These are phyloP conservation scores for Eupsittula cactorum DNA, from an alignment of 2,113 vertebrate genomes.

Conservation along the genomic window DNA sequence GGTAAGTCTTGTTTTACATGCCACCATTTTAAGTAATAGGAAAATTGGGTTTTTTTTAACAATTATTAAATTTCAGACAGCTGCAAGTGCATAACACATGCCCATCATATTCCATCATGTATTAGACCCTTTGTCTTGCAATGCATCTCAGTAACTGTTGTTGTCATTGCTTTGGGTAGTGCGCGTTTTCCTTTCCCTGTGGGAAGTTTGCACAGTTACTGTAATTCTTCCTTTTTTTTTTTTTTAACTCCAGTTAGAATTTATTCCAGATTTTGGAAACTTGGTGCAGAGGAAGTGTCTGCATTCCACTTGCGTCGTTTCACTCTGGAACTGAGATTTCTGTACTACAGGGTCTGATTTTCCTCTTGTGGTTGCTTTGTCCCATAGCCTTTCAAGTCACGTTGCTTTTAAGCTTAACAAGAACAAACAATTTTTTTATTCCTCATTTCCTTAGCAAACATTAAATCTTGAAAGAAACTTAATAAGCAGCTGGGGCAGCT, in stretches of 20 bases:
- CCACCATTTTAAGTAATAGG: conserved; percentile 8
- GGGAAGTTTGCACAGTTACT: not conserved
- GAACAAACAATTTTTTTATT: not conserved
- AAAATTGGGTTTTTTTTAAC: not conserved
- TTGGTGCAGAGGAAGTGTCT: not conserved
- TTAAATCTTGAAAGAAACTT: not conserved
- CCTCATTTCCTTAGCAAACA: not conserved
- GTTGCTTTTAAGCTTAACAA: not conserved
- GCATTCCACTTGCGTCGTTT: not conserved
- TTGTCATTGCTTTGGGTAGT: not conserved
- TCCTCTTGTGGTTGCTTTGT: not conserved
- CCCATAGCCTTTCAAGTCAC: not conserved
- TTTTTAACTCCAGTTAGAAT: not conserved
- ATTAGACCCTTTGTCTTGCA: not conserved
- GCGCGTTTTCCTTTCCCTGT: not conserved
- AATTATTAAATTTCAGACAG: not conserved
- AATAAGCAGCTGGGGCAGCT: not conserved
- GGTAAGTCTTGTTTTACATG: conserved; percentile 78
- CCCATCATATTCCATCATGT: not conserved
- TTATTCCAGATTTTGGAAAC: conserved; percentile 19
- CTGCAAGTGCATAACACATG: not conserved
- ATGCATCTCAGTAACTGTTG: not conserved
- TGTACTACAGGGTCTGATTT: not conserved
- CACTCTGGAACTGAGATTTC: not conserved
- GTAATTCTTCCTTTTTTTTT: not conserved